Base-by-base conservation (phyloP, 2,113 vertebrate genomes). In the Sorex araneus region DNA sequence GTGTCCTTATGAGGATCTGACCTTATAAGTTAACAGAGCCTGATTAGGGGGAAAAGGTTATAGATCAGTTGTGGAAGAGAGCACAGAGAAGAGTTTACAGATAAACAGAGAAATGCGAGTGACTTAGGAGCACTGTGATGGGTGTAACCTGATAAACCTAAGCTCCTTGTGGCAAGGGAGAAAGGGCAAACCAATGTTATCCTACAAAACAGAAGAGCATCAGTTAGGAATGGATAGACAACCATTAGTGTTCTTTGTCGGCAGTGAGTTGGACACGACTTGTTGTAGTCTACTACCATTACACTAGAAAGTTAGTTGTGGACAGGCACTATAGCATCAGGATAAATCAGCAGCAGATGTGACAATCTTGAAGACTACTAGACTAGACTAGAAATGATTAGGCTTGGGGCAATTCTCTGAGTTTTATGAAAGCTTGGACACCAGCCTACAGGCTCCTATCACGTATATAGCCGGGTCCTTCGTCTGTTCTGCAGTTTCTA, bases 401-500 rank as follows among this genome's bases (percentile, higher is more conserved):
- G 60, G 71, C 64, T 79, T 82, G 74, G 75, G 75, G 11, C 18
- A 34, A 21, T n/a, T 69, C 67, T 93, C 57, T 87, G 67, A 73
- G 4, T 32, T 88, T 91, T 81, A 32, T 63, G 57, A 92, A 50
- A 16, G 4, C 57, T 34, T 84, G 34, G 8, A 69, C 19, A 30
- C 9, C 40, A 87, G 45, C 54, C 11, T 91, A 74, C 36, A 50
- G n/a, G n/a, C n/a, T n/a, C n/a, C n/a, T n/a, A 69, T 19, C 57
- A 60, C 21, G 19, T 60, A 4, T 82, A 40, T 73, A 70, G 69
- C 45, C 50, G 19, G 21, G 30, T 84, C 15, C 63, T 25, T 96
- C 23, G 43, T 89, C 76, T 81, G n/a, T 87, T 84, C 57, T 79
- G 67, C 45, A 81, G 54, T 5, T 78, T 89, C 83, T 81, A 83